Evolutionary conservation across 2,113 vertebrate genomes (phyloP), one percentile per base, ranked within the genome.

Genomic region (Labrus mixtus): DNA sequence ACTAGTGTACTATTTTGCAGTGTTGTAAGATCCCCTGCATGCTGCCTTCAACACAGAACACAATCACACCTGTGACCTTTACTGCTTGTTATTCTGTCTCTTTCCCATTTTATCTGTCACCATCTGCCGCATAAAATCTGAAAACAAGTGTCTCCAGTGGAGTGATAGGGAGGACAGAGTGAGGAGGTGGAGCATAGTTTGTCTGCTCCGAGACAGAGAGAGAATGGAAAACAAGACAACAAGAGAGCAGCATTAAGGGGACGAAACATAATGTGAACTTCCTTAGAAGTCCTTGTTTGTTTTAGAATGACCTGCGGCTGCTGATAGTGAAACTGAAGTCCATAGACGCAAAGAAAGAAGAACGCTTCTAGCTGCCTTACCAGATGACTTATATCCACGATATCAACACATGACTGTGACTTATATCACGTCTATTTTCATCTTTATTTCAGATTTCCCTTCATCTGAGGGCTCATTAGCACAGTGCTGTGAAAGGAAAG

Each of bases 391-490:
- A 16, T 43, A n/a, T 33, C 9, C 13, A 36, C 0, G 6, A 33
- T 9, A 67, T 46, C 17, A 41, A 57, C 46, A 56, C 36, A 17
- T 37, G 53, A 51, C n/a, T 20, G 20, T 29, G 50, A 67, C 36
- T 48, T 37, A 10, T 8, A 19, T 7, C 41, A 29, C 22, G 23
- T 2, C 22, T 1, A 10, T 39, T 23, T 46, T 43, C 9, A 15
- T 39, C 19, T 58, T 59, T 13, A 65, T 58, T 17, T 22, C 25
- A 82, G 53, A 60, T 43, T 48, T 75, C 57, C 36, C 53, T 39
- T 13, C 4, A 0, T 33, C 71, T 69, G 68, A 68, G 63, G n/a
- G 78, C 87, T 84, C 62, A 58, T 79, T 71, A 82, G 16, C 70
- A 59, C 20, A 23, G 0, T 3, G n/a, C 68, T 17, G 41, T 10